Evolutionary conservation across 53 echinoderm and acorn worm species (phyloP).

Genomic region (Temnopleurus reevesii): DNA sequence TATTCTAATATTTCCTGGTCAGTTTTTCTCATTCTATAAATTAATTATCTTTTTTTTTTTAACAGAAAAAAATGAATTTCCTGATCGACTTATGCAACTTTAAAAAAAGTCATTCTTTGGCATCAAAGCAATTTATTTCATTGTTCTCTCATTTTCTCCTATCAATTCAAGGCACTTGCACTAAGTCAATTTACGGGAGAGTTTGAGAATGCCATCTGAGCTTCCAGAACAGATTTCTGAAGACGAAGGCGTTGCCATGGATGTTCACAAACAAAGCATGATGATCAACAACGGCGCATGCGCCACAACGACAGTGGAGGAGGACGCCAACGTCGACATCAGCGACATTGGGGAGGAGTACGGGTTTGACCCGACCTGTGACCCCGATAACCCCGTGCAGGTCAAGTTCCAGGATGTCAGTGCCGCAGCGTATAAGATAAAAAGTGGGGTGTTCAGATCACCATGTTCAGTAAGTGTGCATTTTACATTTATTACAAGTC

Average conservation of each 20-base stretch:
- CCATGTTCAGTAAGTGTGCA: slow-evolving; percentile 78
- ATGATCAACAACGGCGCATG: background rate
- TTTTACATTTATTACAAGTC: no score
- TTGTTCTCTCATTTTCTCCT: no score
- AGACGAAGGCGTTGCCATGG: slow-evolving; percentile 12
- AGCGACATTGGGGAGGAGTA: slow-evolving; percentile 53
- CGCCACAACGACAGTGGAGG: background rate
- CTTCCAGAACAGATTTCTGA: slow-evolving; percentile 10
- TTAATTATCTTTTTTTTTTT: no score
- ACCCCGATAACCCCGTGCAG: slow-evolving; percentile 83
- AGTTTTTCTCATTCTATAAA: no score
- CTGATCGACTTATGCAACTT: no score
- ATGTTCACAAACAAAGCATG: background rate
- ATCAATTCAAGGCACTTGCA: no score
- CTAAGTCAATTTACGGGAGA: no score
- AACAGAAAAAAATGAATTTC: no score
- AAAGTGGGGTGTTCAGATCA: slow-evolving; percentile 81
- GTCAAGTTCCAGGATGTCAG: slow-evolving; percentile 98
- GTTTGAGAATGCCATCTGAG: slow-evolving; percentile 7
- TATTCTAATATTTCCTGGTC: no score
- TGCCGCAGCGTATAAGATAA: slow-evolving; percentile 96
- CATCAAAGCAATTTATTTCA: no score
- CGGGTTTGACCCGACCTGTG: slow-evolving; percentile 79
- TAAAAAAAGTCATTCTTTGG: no score
- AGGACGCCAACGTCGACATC: slow-evolving; percentile 29